Conservation (phyloP, 2,113 vertebrate genomes). For the Cebidichthys violaceus region DNA sequence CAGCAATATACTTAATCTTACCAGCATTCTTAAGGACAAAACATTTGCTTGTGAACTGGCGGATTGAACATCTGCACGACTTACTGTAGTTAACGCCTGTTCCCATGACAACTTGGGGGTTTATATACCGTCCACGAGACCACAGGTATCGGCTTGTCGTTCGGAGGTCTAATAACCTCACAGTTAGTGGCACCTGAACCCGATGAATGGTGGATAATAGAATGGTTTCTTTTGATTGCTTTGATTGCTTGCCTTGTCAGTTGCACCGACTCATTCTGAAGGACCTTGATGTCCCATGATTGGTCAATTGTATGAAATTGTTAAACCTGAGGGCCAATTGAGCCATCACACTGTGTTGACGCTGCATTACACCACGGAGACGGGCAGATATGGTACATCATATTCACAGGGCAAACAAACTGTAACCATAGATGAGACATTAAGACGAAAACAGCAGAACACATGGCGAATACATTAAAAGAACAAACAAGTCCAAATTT, state of each 20-base stretch:
- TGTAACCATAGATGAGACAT: not conserved
- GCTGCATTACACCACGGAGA: not conserved
- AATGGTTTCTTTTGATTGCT: constrained; percentile 41
- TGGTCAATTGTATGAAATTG: constrained; percentile 1
- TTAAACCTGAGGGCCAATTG: constrained; percentile 17
- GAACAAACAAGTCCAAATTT: not conserved
- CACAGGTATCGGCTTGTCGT: constrained; percentile 11
- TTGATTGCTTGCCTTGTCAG: not conserved
- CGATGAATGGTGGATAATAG: constrained; percentile 36
- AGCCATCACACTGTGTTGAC: constrained; percentile 13
- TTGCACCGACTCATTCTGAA: constrained; percentile 1
- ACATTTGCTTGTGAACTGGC: not conserved
- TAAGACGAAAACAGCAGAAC: not conserved
- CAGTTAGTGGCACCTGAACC: constrained; percentile 54
- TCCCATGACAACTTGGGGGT: not conserved
- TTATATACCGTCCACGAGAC: constrained; percentile 8
- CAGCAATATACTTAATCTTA: not conserved
- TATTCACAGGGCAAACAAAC: not conserved
- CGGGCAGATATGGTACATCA: not conserved
- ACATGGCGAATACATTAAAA: not conserved
- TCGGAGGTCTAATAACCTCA: constrained; percentile 41
- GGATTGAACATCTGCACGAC: not conserved
- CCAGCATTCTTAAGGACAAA: no score
- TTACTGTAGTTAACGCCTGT: constrained; percentile 1
- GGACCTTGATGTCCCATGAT: constrained; percentile 5